Evolutionary conservation across 2,113 vertebrate species (phyloP).

Genomic region (Noturus placidus): DNA sequence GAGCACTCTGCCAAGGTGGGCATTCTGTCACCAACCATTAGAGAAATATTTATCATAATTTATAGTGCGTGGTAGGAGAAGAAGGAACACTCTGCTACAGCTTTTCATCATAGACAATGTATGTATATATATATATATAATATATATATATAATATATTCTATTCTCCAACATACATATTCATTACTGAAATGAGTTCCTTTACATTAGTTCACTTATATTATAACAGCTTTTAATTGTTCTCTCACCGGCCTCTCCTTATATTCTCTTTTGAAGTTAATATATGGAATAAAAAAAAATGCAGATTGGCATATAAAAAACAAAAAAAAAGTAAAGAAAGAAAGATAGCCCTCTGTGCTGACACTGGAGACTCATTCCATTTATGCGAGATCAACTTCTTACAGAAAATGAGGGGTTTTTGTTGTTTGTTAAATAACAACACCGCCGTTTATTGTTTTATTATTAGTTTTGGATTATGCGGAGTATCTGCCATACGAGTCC

Average conservation of each 20-base stretch:
- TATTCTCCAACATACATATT: not conserved
- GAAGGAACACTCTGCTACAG: not conserved
- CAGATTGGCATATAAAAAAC: too few relatives aligned
- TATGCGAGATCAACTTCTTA: not conserved
- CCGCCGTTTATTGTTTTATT: not conserved
- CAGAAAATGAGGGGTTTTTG: not conserved
- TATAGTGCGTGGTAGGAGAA: not conserved
- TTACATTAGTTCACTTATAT: not conserved
- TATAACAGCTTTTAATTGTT: not conserved
- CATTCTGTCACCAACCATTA: not conserved
- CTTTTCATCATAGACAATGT: not conserved
- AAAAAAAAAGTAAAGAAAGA: not conserved
- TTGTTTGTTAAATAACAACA: not conserved
- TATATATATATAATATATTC: too few relatives aligned
- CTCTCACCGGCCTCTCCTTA: not conserved
- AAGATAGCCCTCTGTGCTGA: not conserved
- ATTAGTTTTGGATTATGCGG: not conserved
- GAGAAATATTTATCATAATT: not conserved
- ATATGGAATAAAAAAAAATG: too few relatives aligned
- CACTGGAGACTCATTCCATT: not conserved
- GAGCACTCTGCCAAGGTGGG: slow-evolving; percentile 91
- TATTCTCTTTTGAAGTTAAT: not conserved
- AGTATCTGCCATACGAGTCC: not conserved
- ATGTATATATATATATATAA: not conserved
- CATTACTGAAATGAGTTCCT: not conserved